Percentiles rank a stretch among this genome's conserved stretches.
Evolutionary conservation across 2,113 vertebrate species (phyloP).

Genomic region (Saiga tatarica): DNA sequence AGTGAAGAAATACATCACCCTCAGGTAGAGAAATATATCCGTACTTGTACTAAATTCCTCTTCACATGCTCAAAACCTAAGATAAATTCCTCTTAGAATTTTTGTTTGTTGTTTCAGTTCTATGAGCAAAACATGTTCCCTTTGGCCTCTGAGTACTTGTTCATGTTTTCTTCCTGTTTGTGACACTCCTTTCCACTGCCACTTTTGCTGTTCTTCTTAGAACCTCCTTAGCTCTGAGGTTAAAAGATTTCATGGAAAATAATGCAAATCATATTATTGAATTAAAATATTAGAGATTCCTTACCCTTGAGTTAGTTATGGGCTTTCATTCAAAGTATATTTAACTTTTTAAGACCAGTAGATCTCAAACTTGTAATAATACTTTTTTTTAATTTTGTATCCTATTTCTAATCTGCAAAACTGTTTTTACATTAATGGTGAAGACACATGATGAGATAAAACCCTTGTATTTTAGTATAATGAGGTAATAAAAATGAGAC

Average conservation of each 20-base stretch:
- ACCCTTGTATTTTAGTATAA: not conserved
- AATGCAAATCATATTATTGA: not conserved
- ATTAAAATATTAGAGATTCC: not conserved
- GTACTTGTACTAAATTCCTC: not conserved
- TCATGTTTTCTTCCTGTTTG: not conserved
- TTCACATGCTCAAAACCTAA: not conserved
- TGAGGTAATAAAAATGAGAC: not conserved
- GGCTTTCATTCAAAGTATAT: not conserved
- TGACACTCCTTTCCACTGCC: not conserved
- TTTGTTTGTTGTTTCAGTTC: not conserved
- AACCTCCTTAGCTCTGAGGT: not conserved
- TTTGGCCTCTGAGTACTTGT: not conserved
- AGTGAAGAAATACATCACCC: not conserved
- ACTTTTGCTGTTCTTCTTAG: not conserved
- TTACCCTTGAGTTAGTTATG: not conserved
- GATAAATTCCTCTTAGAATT: not conserved
- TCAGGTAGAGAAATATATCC: not conserved
- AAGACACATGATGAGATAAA: not conserved
- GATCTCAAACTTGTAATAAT: not conserved
- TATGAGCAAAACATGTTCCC: not conserved
- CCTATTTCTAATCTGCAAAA: not conserved
- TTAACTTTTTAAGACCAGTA: not conserved
- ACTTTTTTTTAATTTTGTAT: not conserved
- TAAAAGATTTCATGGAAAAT: not conserved
- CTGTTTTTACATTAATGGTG: not conserved